Base-by-base conservation (phyloP, 2,113 vertebrate genomes). In the Potamarius usumacintae region DNA sequence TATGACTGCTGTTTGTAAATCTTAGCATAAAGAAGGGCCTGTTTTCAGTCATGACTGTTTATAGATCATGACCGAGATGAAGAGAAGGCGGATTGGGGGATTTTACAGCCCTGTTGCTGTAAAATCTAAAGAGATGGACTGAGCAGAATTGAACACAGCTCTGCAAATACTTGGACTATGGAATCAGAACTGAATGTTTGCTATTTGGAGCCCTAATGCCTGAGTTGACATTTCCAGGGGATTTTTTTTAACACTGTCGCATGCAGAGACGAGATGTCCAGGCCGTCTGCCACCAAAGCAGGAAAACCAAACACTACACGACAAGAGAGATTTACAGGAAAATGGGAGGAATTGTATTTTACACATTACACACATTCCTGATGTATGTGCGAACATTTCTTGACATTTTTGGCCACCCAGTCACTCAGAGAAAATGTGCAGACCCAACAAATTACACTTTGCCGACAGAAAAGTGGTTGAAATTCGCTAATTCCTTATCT, bases 221-320 rank as follows among this genome's bases (percentile, higher is more conserved):
- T 4, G 12, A 65, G 60, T 15, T 17, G 7, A 83, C 25, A 9
- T n/a, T 83, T 52, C 48, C 34, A 17, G n/a, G 22, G 30, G 30
- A 79, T 88, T 83, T 18, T 18, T 18, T 30, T 18, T 30, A 48
- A 14, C 9, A 57, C 69, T 62, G 77, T 85, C 58, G 78, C 80
- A 74, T 83, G 48, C 72, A 57, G 83, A 79, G 79, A 48, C 52
- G 58, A 69, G 55, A 76, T 27, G 71, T 78, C 85, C 87, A 55
- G 74, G 83, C 81, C 57, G 8, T 55, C 27, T 87, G 80, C 83
- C 83, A 85, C 72, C 57, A 20, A 67, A 52, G 7, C 69, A 48
- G 25, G 72, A 87, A 90, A 89, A n/a, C 27, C 48, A 84, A 88
- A 89, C 83, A 82, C 80, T 69, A 71, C 53, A 83, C 62, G n/a